Conservation (phyloP, 1,140 invertebrate genomes). For the Drosophila sp. region DNA sequence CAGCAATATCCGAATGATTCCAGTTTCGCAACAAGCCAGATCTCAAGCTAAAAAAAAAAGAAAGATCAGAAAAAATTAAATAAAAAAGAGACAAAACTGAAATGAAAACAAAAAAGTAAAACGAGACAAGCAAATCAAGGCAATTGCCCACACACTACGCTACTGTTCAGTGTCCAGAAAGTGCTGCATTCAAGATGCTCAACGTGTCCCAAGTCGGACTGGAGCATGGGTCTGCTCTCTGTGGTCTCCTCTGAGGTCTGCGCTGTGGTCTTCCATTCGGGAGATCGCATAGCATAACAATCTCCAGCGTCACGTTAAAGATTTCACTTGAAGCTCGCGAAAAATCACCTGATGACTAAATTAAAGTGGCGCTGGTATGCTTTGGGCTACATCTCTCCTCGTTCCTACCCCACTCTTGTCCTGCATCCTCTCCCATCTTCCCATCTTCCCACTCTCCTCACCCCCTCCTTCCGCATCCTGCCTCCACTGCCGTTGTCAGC, state of each 20-base stretch:
- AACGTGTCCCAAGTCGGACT: slow-evolving; percentile 22
- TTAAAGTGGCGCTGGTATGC: slow-evolving; percentile 83
- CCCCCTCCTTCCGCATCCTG: not conserved
- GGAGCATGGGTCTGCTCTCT: slow-evolving; percentile 13
- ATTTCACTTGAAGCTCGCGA: slow-evolving; percentile 83
- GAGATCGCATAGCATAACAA: slow-evolving; percentile 75
- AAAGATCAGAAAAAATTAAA: slow-evolving; percentile 19
- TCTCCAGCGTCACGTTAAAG: slow-evolving; percentile 83
- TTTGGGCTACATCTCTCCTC: slow-evolving; percentile 48
- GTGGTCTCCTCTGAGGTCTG: slow-evolving; percentile 4
- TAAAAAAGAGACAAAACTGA: slow-evolving; percentile 1
- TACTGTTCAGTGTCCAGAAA: slow-evolving; percentile 43
- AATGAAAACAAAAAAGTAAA: slow-evolving; percentile 10
- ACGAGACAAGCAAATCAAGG: slow-evolving; percentile 45
- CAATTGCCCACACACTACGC: slow-evolving; percentile 56
- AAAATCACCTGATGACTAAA: slow-evolving; percentile 84
- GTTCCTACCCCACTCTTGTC: not conserved
- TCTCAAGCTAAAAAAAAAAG: not conserved
- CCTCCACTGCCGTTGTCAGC: slow-evolving; percentile 47
- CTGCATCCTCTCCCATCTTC: not conserved
- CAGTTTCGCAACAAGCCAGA: slow-evolving; percentile 24
- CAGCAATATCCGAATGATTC: not conserved
- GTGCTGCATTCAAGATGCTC: slow-evolving; percentile 22
- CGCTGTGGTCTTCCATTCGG: not conserved
- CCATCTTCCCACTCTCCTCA: not conserved